Evolutionary conservation across 2,888 invertebrate genomes (phyloP).

Genomic region (Eurytoma californica): DNA sequence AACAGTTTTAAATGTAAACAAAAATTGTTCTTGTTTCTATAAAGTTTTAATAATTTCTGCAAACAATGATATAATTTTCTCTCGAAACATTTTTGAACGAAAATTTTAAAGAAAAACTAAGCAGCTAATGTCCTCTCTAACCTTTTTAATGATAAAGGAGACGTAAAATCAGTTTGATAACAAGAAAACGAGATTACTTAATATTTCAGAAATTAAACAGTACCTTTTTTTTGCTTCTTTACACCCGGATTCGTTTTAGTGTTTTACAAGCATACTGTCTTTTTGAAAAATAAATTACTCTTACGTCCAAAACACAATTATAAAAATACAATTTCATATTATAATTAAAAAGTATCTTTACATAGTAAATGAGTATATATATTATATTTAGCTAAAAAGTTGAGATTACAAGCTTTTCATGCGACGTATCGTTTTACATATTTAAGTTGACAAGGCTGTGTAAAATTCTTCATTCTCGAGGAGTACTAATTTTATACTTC

Average conservation of each 20-base stretch:
- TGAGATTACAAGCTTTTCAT: slow-evolving; percentile 49
- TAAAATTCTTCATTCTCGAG: slow-evolving; percentile 46
- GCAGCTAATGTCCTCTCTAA: slow-evolving; percentile 49
- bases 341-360: slow-evolving; percentile 41
- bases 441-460: slow-evolving; percentile 56
- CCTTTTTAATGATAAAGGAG: slow-evolving; percentile 5
- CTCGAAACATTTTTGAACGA: not conserved
- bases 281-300: not conserved
- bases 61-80: slow-evolving; percentile 19
- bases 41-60: slow-evolving; percentile 6
- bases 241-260: not conserved
- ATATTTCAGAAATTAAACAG: slow-evolving; percentile 11
- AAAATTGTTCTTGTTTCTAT: slow-evolving; percentile 10
- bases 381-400: slow-evolving; percentile 40
- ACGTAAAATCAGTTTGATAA: slow-evolving; percentile 29
- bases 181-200: slow-evolving; percentile 11
- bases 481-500: slow-evolving; percentile 49
- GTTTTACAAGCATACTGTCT: slow-evolving; percentile 6
- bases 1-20: slow-evolving; percentile 2
- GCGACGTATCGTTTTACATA: slow-evolving; percentile 41
- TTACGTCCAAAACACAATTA: slow-evolving; percentile 39
- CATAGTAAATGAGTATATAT: slow-evolving; percentile 28
- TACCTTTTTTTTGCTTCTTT: slow-evolving; percentile 9
- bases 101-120: slow-evolving; percentile 5
- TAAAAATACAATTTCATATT: slow-evolving; percentile 33